Conservation (phyloP, 2,113 vertebrate species). For the Sander vitreus region DNA sequence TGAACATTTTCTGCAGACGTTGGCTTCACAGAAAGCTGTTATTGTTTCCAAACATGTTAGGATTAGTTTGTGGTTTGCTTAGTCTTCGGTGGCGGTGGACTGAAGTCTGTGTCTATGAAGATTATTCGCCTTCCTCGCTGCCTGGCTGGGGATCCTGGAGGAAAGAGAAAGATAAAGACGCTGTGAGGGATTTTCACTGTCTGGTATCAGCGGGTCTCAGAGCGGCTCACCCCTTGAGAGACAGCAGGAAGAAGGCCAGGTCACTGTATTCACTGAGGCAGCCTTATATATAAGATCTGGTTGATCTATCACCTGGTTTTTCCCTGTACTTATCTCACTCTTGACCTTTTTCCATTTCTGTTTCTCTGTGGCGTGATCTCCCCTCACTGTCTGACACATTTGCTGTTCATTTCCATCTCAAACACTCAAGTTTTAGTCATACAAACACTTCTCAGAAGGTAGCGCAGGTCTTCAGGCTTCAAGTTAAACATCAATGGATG, state of each 20-base stretch:
- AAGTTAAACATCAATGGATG: neutral
- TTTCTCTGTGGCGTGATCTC: conserved; percentile 2
- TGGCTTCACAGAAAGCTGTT: conserved; percentile 26
- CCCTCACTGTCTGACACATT: neutral
- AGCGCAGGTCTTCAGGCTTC: neutral
- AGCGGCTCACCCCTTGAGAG: conserved; percentile 24
- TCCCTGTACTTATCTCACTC: conserved; percentile 14
- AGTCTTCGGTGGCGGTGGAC: conserved; percentile 43
- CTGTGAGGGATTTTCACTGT: conserved; percentile 37
- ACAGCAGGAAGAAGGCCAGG: conserved; percentile 1
- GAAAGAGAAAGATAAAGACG: conserved; percentile 31
- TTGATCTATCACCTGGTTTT: conserved; percentile 20
- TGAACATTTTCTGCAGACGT: conserved; percentile 4
- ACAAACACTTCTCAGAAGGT: neutral
- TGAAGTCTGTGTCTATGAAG: conserved; percentile 55
- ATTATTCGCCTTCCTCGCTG: conserved; percentile 36
- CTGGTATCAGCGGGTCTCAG: conserved; percentile 6
- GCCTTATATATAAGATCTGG: conserved; percentile 1
- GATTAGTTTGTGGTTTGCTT: conserved; percentile 25
- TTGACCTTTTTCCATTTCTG: conserved; percentile 24
- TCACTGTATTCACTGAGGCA: neutral
- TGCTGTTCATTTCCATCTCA: conserved; percentile 19
- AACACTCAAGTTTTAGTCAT: neutral
- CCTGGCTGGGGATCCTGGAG: conserved; percentile 43
- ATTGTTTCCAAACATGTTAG: conserved; percentile 17